phyloP scores from a whole-genome alignment of 2,113 vertebrate genomes.

The Ramphastos sulfuratus region DNA sequence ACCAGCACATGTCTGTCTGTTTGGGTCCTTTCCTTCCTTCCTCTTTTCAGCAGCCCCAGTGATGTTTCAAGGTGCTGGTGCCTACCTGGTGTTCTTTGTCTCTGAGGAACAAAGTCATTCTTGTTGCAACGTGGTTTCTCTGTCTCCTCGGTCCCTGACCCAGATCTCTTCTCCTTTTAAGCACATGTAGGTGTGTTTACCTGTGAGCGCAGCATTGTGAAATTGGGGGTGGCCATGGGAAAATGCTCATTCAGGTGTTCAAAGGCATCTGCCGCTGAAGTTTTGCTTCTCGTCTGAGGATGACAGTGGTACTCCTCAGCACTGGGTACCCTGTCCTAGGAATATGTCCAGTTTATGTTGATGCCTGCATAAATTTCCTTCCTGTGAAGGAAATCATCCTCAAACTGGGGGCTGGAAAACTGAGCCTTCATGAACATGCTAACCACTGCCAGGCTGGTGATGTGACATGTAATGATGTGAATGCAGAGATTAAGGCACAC shows the following conservation, averaged over 20 bases:
- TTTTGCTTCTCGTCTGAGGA: not conserved
- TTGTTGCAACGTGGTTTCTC: not conserved
- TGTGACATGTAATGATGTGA: not conserved
- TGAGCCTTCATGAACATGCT: rapidly evolving
- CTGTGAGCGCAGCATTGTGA: not conserved
- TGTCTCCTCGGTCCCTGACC: not conserved
- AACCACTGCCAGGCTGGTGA: rapidly evolving
- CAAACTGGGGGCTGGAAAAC: rapidly evolving
- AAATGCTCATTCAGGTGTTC: not conserved
- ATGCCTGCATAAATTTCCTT: not conserved
- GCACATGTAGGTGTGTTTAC: not conserved
- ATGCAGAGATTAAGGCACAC: not conserved
- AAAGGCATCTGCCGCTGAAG: not conserved
- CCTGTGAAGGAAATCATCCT: not conserved
- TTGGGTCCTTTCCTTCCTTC: not conserved
- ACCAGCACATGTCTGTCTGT: rapidly evolving
- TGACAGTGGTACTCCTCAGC: rapidly evolving
- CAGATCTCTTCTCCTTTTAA: not conserved
- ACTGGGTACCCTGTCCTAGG: rapidly evolving
- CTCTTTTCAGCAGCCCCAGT: not conserved
- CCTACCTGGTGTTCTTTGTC: not conserved
- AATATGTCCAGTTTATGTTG: not conserved
- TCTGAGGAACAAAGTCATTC: not conserved
- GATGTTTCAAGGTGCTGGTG: not conserved
- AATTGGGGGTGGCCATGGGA: not conserved